phyloP scores from a whole-genome alignment of 2,797 vertebrate species.

The Kryptopterus vitreolus region DNA sequence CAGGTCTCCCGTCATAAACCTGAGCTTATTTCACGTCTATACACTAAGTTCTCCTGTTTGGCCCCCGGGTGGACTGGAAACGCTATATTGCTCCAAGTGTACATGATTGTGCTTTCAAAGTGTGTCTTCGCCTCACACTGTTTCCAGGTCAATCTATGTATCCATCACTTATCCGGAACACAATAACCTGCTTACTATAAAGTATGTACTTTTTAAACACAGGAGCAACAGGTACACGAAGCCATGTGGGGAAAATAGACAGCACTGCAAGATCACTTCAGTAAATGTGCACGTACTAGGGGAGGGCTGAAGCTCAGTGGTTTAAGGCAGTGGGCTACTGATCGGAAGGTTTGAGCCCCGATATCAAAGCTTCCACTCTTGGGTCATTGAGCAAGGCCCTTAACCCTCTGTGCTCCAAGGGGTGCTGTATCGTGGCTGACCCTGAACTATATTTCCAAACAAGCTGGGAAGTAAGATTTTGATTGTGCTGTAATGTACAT shows the following conservation, averaged over 20 bases:
- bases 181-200: neutral
- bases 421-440: too few relatives aligned
- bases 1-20: too few relatives aligned
- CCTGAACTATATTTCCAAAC: too few relatives aligned
- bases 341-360: too few relatives aligned
- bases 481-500: too few relatives aligned
- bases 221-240: neutral
- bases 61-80: neutral
- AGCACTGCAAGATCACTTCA: neutral
- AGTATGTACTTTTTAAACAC: neutral
- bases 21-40: neutral
- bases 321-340: too few relatives aligned
- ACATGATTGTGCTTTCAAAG: neutral
- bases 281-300: neutral
- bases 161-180: neutral
- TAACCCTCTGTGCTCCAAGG: too few relatives aligned
- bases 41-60: neutral
- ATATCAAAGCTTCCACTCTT: too few relatives aligned
- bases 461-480: too few relatives aligned
- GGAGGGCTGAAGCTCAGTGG: too few relatives aligned
- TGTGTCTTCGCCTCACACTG: neutral
- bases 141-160: too few relatives aligned
- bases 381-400: too few relatives aligned
- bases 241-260: neutral
- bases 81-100: neutral